phyloP scores from a whole-genome alignment of 2,888 invertebrate genomes.

The Habroteleia sp. region DNA sequence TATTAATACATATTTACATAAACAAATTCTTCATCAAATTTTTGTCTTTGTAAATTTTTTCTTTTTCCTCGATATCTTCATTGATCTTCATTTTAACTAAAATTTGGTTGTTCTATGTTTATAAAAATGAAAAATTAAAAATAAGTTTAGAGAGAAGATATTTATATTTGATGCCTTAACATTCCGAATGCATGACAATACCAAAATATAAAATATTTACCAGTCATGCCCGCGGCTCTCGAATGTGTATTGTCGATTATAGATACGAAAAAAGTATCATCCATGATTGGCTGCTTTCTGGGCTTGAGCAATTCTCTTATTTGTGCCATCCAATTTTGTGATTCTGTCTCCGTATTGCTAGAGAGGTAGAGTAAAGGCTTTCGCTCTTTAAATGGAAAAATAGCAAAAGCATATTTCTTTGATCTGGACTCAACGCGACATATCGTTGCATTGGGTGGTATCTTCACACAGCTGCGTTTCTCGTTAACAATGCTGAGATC shows the following conservation, averaged over 20 bases:
- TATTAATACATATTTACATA: too few species aligned
- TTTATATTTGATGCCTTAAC: too few species aligned
- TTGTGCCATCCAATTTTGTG: constrained; percentile 86
- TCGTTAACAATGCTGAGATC: constrained; percentile 65
- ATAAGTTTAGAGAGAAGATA: too few species aligned
- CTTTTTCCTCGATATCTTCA: too few species aligned
- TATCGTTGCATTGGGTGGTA: constrained; percentile 84
- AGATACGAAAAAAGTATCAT: constrained; percentile 84
- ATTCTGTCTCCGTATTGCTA: constrained; percentile 85
- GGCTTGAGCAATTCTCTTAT: constrained; percentile 77
- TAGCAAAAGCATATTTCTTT: constrained; percentile 86
- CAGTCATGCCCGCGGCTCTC: constrained; percentile 83
- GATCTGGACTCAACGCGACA: constrained; percentile 86
- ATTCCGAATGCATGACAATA: too few species aligned
- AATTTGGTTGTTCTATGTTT: too few species aligned
- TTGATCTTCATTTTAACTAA: too few species aligned
- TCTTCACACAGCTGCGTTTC: constrained; percentile 72
- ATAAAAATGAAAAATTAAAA: too few species aligned
- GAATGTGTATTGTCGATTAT: constrained; percentile 85
- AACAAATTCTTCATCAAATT: too few species aligned
- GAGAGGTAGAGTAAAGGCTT: constrained; percentile 86
- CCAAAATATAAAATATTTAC: constrained; percentile 65
- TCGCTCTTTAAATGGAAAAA: constrained; percentile 83
- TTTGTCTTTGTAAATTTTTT: too few species aligned
- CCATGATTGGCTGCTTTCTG: constrained; percentile 81